Base-by-base conservation (phyloP, 2,113 vertebrate species). In the Sander lucioperca region DNA sequence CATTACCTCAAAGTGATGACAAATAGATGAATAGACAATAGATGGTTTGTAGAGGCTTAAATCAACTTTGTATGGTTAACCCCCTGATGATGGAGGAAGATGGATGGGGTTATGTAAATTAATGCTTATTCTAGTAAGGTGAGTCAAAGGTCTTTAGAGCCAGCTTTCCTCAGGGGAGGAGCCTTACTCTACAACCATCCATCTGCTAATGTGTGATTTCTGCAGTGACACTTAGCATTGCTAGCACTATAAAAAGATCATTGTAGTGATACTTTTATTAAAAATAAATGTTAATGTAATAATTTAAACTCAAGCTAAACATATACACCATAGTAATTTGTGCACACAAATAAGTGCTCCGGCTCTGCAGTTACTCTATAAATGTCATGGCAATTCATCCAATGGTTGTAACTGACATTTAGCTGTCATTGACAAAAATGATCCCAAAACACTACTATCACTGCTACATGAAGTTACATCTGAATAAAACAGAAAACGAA, bases 91-190 rank as follows among this genome's bases (percentile, higher is more conserved):
- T 39, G 39, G 9, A 39, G 39, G 59, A 82, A 81, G 84, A 85
- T 81, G 53, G 78, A 77, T 83, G 75, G n/a, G 50, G 50, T 74
- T 74, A 85, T 81, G 79, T 64, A 84, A 85, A 88, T 74, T 1
- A 33, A 54, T 4, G 47, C 36, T 79, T 67, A 36, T 72, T 66
- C 51, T 72, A 77, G 25, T 61, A 8, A 36, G 47, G 48, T 82
- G 69, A 62, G 23, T 82, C 56, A 63, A 59, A 73, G 30, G 50
- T 69, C 78, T 79, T 74, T 65, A 71, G 58, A 77, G 45, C 51
- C 18, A 11, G 0, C n/a, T 62, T 76, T 36, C 50, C 63, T 79
- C 80, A 25, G 14, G 63, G 48, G 54, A 82, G 19, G 56, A 73
- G 66, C 56, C 30, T 68, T 18, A 33, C 4, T 58, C 45, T 21